Percentiles rank a stretch among this genome's conserved stretches.
Conservation (phyloP, 2,797 vertebrate species). For the Chiloscyllium punctatum region DNA sequence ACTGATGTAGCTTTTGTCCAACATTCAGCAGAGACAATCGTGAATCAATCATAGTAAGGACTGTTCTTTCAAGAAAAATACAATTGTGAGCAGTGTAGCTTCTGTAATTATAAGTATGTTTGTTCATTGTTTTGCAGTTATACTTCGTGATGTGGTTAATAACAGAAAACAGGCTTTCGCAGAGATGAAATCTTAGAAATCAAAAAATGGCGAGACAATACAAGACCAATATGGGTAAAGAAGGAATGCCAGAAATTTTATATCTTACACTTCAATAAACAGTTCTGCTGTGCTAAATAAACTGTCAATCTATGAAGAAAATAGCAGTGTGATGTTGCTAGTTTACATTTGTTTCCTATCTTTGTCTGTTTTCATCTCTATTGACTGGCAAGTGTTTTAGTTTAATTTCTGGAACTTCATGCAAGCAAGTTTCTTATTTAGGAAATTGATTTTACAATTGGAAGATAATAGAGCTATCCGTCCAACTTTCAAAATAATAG, state of each 20-base stretch:
- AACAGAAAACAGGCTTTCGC: background rate
- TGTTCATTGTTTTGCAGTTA: conserved; percentile 14
- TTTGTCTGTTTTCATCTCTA: background rate
- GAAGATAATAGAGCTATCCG: background rate
- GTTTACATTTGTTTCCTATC: background rate
- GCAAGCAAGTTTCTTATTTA: background rate
- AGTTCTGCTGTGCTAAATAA: conserved; percentile 30
- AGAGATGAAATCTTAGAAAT: background rate
- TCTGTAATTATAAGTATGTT: background rate
- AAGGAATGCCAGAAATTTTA: conserved; percentile 1
- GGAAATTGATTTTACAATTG: background rate
- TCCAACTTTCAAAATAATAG: background rate
- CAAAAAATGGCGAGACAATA: background rate
- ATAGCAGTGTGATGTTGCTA: background rate
- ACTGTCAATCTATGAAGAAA: background rate
- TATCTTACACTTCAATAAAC: background rate
- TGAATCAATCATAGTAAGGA: background rate
- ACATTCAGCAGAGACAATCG: background rate
- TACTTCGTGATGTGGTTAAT: conserved; percentile 2
- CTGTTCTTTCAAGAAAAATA: background rate
- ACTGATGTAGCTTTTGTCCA: background rate
- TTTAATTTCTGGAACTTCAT: background rate
- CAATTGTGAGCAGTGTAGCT: background rate
- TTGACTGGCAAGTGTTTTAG: background rate
- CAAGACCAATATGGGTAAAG: background rate